Percentiles rank a stretch among this genome's conserved stretches.
Evolutionary conservation across 1,140 invertebrate genomes (phyloP).

Genomic region (Leptopilina boulardi): DNA sequence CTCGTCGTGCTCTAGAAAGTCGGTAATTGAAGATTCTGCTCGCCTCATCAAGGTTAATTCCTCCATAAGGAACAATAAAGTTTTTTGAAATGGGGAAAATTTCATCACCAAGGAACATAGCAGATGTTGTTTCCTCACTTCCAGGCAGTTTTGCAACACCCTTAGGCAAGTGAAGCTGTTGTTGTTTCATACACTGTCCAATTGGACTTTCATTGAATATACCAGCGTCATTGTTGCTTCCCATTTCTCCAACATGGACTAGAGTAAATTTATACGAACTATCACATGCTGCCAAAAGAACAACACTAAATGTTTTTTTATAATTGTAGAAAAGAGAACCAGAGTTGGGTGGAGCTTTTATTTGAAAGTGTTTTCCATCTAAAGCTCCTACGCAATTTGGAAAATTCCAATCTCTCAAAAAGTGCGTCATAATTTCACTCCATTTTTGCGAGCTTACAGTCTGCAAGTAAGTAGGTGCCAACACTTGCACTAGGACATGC

Average conservation of each 20-base stretch:
- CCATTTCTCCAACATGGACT: constrained; percentile 41
- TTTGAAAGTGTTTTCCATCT: constrained; percentile 41
- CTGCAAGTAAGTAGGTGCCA: background rate
- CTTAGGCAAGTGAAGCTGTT: background rate
- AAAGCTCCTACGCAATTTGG: constrained; percentile 39
- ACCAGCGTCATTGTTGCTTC: constrained; percentile 38
- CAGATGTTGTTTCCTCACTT: background rate
- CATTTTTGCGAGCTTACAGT: background rate
- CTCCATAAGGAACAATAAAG: background rate
- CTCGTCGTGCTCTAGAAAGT: background rate
- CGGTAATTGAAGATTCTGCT: background rate
- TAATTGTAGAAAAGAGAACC: constrained; percentile 35
- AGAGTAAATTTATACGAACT: constrained; percentile 37
- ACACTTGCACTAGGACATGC: background rate
- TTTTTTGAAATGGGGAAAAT: background rate
- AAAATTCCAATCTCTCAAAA: background rate
- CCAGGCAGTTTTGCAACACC: background rate
- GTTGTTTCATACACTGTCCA: background rate
- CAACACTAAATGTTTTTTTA: constrained; percentile 38
- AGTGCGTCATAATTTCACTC: background rate
- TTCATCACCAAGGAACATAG: background rate
- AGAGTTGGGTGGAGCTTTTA: constrained; percentile 34
- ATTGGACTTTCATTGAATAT: background rate
- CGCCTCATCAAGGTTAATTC: background rate
- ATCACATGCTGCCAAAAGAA: constrained; percentile 41